Percentiles rank a stretch among this genome's conserved stretches.
Conservation (phyloP, 2,888 invertebrate species). For the Argynnis bischoffii region DNA sequence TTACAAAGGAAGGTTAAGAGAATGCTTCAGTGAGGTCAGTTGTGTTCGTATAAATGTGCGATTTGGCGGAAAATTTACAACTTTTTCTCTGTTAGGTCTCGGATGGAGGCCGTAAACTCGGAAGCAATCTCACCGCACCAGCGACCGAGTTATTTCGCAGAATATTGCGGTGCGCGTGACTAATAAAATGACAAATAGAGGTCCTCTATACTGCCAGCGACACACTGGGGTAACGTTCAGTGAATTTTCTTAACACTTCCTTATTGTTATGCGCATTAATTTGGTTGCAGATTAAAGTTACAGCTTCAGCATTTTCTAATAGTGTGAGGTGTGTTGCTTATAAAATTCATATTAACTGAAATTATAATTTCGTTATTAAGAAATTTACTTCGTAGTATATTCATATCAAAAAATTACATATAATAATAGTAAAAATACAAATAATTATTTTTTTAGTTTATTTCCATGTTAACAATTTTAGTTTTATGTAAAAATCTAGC, state of each 20-base stretch:
- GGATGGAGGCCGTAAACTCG: constrained; percentile 70
- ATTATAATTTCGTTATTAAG: not conserved
- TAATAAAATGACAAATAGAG: constrained; percentile 80
- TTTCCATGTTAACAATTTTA: too few relatives aligned
- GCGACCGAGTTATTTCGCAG: constrained; percentile 72
- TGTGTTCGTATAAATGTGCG: constrained; percentile 73
- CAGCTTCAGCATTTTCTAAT: not conserved
- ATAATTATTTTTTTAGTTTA: too few relatives aligned
- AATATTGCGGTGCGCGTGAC: constrained; percentile 73
- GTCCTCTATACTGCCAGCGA: constrained; percentile 50
- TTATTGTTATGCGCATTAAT: not conserved
- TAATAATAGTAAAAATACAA: too few relatives aligned
- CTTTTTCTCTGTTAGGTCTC: constrained; percentile 68
- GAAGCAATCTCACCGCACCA: constrained; percentile 71
- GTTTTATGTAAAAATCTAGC: too few relatives aligned
- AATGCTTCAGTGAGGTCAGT: constrained; percentile 62
- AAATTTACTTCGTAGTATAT: too few relatives aligned
- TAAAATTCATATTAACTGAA: not conserved
- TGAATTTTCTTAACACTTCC: constrained; percentile 40
- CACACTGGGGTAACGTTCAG: constrained; percentile 52
- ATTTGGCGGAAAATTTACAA: constrained; percentile 79
- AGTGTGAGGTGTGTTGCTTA: too few relatives aligned
- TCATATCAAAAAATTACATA: too few relatives aligned
- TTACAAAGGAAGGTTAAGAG: constrained; percentile 53
- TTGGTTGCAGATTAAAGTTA: not conserved